These are phyloP conservation scores for Porites evermanni DNA, from an alignment of 92 coral and sea anemone species.

Conservation along the genomic window DNA sequence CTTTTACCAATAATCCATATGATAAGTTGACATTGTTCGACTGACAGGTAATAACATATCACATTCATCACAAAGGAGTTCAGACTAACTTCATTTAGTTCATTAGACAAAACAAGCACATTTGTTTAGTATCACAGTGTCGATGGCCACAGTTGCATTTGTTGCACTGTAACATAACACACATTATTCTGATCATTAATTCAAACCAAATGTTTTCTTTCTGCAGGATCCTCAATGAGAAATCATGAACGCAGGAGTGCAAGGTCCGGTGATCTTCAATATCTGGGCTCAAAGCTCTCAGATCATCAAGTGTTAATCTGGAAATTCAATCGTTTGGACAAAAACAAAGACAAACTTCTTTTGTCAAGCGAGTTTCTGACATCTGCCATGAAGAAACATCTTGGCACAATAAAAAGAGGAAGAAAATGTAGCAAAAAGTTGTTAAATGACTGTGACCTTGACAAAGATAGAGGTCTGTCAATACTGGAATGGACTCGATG, in stretches of 20 bases:
- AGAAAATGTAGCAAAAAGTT: constrained; percentile 93
- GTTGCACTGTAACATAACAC: too few species aligned
- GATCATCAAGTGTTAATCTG: constrained; percentile 87
- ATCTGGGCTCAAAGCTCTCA: constrained; percentile 70
- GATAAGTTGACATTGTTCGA: too few species aligned
- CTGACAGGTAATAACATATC: too few species aligned
- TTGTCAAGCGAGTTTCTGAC: constrained; percentile 72
- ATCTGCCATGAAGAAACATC: constrained; percentile 76
- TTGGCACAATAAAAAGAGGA: constrained; percentile 88
- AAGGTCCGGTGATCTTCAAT: constrained; percentile 72
- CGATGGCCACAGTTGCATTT: too few species aligned
- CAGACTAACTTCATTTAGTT: too few species aligned
- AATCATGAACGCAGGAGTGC: constrained; percentile 76
- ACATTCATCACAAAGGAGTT: too few species aligned
- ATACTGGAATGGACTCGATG: constrained; percentile 88
- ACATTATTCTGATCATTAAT: too few species aligned
- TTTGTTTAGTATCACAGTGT: too few species aligned
- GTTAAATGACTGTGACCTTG: constrained; percentile 79
- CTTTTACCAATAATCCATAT: too few species aligned
- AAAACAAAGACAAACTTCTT: constrained; percentile 77
- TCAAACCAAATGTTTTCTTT: not conserved
- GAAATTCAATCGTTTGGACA: constrained; percentile 89
- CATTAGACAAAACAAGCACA: too few species aligned
- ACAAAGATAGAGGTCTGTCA: constrained; percentile 82
- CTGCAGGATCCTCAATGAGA: constrained; percentile 52